Conservation (phyloP, 1,140 invertebrate species). For the Macrobrachium rosenbergii region DNA sequence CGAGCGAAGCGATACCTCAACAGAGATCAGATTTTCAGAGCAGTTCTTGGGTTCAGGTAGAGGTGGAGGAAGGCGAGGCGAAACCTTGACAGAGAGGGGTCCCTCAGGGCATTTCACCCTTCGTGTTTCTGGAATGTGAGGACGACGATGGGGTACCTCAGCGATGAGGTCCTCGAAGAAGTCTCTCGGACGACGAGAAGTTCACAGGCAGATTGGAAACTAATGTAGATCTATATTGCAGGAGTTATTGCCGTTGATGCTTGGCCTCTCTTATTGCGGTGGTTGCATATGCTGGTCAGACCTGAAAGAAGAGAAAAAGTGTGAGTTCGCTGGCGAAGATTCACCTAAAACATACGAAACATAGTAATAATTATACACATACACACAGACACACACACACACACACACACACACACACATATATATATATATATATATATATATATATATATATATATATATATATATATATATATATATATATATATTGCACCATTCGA, state of each 20-base stretch:
- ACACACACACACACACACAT: no score
- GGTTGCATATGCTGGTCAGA: constrained; percentile 29
- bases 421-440: no score
- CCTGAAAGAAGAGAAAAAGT: constrained; percentile 23
- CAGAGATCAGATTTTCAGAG: no score
- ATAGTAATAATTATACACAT: not conserved
- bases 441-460: no score
- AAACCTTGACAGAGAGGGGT: no score
- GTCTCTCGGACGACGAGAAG: not conserved
- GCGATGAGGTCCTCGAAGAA: not conserved
- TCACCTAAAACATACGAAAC: not conserved
- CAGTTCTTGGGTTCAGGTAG: no score
- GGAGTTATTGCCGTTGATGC: constrained; percentile 41
- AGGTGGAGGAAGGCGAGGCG: no score
- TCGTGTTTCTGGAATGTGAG: no score
- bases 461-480: no score
- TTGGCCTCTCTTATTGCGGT: constrained; percentile 20
- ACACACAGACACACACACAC: constrained; percentile 31
- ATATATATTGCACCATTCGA: no score
- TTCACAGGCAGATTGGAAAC: not conserved
- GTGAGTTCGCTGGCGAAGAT: not conserved
- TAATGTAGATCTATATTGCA: not conserved
- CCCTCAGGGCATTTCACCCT: no score
- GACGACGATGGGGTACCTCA: not conserved
- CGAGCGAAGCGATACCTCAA: no score